Evolutionary conservation across 2,888 invertebrate genomes (phyloP).

Genomic region (Ligdia adustata): DNA sequence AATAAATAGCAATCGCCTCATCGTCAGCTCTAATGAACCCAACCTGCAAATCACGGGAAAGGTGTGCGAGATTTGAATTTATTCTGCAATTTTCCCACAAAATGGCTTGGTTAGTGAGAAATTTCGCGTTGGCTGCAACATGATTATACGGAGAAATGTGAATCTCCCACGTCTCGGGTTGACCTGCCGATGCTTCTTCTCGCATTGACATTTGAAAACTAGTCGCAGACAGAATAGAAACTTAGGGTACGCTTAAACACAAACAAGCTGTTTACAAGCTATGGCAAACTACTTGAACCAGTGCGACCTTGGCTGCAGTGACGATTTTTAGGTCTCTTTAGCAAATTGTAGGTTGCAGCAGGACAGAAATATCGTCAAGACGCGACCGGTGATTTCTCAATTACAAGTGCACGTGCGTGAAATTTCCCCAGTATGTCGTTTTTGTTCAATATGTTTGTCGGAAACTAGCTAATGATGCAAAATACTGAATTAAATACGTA

Average conservation of each 20-base stretch:
- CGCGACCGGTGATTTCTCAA: too few relatives aligned
- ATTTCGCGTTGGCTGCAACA: constrained; percentile 28
- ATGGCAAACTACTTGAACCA: too few relatives aligned
- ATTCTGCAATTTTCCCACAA: constrained; percentile 22
- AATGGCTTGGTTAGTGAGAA: constrained; percentile 16
- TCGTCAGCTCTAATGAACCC: constrained; percentile 32
- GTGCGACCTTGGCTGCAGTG: not conserved
- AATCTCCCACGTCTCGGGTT: constrained; percentile 62
- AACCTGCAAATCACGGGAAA: constrained; percentile 33
- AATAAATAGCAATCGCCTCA: constrained; percentile 27
- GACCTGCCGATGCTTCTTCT: constrained; percentile 52
- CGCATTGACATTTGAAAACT: constrained; percentile 72
- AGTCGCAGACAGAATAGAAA: constrained; percentile 26
- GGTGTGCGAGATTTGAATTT: constrained; percentile 26
- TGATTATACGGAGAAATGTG: constrained; percentile 57
- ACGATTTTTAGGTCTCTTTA: too few relatives aligned
- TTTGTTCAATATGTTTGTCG: too few relatives aligned
- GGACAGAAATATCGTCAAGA: too few relatives aligned
- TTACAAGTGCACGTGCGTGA: too few relatives aligned
- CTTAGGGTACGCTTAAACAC: not conserved
- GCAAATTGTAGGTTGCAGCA: too few relatives aligned
- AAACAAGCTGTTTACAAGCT: not conserved
- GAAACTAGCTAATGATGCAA: constrained; percentile 1
- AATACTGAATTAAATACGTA: constrained; percentile 12
- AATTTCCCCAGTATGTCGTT: too few relatives aligned